Conservation (phyloP, 1,140 invertebrate species). For the Mercenaria mercenaria region DNA sequence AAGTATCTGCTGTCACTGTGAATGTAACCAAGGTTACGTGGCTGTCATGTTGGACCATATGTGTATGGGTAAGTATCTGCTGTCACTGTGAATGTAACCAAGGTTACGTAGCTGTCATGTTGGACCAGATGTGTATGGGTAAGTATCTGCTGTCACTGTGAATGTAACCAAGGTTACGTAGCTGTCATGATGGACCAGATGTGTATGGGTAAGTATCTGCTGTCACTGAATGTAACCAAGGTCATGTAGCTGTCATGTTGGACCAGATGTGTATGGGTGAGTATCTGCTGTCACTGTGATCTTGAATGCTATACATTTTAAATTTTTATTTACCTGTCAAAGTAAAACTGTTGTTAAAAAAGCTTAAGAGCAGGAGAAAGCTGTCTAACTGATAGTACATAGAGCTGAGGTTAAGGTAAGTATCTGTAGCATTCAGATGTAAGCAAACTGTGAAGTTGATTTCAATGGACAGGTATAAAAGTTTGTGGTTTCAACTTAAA, state of each 20-base stretch:
- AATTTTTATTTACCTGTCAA: too few species aligned
- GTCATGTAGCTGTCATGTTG: slow-evolving; percentile 88
- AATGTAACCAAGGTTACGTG: slow-evolving; percentile 92
- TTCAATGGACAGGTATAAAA: too few species aligned
- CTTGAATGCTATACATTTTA: too few species aligned
- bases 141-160: slow-evolving; percentile 90
- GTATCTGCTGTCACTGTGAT: too few species aligned
- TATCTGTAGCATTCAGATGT: too few species aligned
- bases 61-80: slow-evolving; percentile 85
- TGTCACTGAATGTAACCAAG: slow-evolving; percentile 93
- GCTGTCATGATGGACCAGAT: slow-evolving; percentile 86
- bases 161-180: slow-evolving; percentile 92
- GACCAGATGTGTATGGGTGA: slow-evolving; percentile 85
- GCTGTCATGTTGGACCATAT: slow-evolving; percentile 86
- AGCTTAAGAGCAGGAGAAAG: too few species aligned
- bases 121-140: slow-evolving; percentile 85
- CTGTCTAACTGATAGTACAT: too few species aligned
- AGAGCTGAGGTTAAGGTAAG: too few species aligned
- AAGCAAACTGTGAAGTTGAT: too few species aligned
- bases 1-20: slow-evolving; percentile 90
- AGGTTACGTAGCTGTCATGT: slow-evolving; percentile 89
- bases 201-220: slow-evolving; percentile 87
- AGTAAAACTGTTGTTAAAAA: too few species aligned
- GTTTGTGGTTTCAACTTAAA: too few species aligned
- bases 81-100: slow-evolving; percentile 93